phyloP scores from a whole-genome alignment of 2,113 vertebrate genomes.

The Cebidichthys violaceus region DNA sequence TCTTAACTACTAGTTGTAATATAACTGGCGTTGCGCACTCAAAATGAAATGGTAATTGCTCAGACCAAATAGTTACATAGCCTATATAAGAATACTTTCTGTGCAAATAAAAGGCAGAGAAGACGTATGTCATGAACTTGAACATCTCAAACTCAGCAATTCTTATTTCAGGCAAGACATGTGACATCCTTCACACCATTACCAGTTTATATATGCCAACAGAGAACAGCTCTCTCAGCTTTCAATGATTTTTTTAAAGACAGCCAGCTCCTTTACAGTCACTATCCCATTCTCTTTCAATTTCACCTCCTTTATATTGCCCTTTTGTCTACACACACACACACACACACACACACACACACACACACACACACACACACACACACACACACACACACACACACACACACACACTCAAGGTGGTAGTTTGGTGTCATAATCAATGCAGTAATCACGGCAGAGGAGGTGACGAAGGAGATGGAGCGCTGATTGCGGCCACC shows the following conservation, averaged over 20 bases:
- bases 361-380: slow-evolving; percentile 18
- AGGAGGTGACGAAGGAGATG: neutral
- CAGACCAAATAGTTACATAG: neutral
- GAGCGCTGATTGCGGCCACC: slow-evolving; percentile 59
- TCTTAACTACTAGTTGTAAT: neutral
- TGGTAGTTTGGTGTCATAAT: slow-evolving; percentile 25
- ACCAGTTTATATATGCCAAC: slow-evolving; percentile 1
- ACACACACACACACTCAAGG: slow-evolving; percentile 14
- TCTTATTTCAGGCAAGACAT: neutral
- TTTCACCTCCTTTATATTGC: slow-evolving; percentile 5
- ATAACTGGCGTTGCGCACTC: neutral
- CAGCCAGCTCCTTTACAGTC: neutral
- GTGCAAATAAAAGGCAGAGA: neutral
- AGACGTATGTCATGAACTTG: neutral
- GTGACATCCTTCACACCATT: neutral
- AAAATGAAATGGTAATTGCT: neutral
- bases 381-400: slow-evolving; percentile 3
- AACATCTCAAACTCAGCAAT: neutral
- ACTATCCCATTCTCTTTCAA: neutral
- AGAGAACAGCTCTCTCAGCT: slow-evolving; percentile 4
- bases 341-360: neutral
- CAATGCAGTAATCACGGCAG: slow-evolving; percentile 57
- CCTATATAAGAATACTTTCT: neutral
- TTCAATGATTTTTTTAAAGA: slow-evolving; percentile 33
- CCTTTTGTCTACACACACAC: neutral